A percentile compares a stretch with the other conserved stretches of the same genome.
Evolutionary conservation across 2,113 vertebrate genomes (phyloP).

Genomic region (Solea solea): DNA sequence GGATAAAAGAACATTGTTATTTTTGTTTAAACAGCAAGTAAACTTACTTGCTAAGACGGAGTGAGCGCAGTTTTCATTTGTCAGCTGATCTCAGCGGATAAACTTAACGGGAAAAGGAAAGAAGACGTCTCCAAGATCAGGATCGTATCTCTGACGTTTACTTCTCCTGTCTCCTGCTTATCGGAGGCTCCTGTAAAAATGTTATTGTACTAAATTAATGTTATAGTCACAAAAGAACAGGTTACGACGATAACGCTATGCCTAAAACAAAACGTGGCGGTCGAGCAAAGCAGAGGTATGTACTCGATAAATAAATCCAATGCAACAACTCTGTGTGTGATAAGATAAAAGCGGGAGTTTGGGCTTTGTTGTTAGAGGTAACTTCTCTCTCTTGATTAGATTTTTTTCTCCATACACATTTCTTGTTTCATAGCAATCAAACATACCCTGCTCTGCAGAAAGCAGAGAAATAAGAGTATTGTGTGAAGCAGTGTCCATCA

Average conservation of each 20-base stretch:
- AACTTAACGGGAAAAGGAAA: slow-evolving; percentile 6
- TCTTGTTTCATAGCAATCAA: neutral
- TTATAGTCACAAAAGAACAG: slow-evolving; percentile 14
- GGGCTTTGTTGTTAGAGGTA: neutral
- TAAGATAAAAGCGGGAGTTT: slow-evolving; percentile 1
- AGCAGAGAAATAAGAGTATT: neutral
- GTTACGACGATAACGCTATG: no score
- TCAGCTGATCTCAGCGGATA: neutral
- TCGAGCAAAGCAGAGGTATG: neutral
- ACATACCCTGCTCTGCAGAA: neutral
- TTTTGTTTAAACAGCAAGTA: neutral
- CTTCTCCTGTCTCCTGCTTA: slow-evolving; percentile 20
- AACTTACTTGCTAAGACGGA: neutral
- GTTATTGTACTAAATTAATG: slow-evolving; percentile 5
- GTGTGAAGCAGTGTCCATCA: neutral
- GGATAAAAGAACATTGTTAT: neutral
- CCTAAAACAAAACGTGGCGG: slow-evolving; percentile 20
- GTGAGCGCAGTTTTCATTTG: no score
- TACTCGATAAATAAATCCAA: neutral
- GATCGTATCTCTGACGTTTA: slow-evolving; percentile 11
- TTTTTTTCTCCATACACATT: neutral
- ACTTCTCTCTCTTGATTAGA: no score
- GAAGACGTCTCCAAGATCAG: neutral
- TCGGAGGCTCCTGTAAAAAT: slow-evolving; percentile 22
- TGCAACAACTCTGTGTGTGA: neutral